phyloP scores from a whole-genome alignment of 2,113 vertebrate species.

The Pseudorasbora parva region DNA sequence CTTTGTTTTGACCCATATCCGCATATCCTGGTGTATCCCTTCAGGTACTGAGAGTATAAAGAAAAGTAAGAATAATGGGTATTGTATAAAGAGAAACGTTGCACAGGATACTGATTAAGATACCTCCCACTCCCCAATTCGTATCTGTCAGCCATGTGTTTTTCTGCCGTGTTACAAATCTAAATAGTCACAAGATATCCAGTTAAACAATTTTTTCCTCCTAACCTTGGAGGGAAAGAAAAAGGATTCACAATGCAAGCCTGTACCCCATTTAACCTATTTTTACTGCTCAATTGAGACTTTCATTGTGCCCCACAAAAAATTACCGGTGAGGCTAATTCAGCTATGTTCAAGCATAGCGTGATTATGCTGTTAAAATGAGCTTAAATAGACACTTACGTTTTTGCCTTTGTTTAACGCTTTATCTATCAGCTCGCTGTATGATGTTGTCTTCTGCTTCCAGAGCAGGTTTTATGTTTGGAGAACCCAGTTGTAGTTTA shows the following conservation, averaged over 20 bases:
- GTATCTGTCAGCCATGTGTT: conserved; percentile 71
- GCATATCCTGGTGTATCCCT: conserved; percentile 32
- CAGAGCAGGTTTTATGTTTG: conserved; percentile 59
- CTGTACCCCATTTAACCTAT: conserved; percentile 51
- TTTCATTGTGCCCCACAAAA: conserved; percentile 65
- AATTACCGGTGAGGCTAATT: conserved; percentile 67
- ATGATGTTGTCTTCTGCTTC: conserved; percentile 39
- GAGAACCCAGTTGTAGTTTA: conserved; percentile 40
- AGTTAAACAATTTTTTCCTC: conserved; percentile 45
- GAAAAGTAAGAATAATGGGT: conserved; percentile 12
- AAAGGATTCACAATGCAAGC: conserved; percentile 37
- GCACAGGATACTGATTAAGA: conserved; percentile 45
- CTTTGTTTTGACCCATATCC: conserved; percentile 49
- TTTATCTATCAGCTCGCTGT: conserved; percentile 51
- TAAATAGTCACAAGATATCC: conserved; percentile 45
- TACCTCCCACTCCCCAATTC: neutral
- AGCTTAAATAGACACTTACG: conserved; percentile 64
- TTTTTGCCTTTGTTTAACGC: conserved; percentile 57
- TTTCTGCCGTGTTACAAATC: conserved; percentile 58
- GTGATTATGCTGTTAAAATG: conserved; percentile 66
- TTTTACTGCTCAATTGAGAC: conserved; percentile 57
- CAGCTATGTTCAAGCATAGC: conserved; percentile 60
- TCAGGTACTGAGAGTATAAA: conserved; percentile 27
- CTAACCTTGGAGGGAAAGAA: conserved; percentile 15
- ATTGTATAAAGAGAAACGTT: conserved; percentile 50